Evolutionary conservation across 2,797 vertebrate species (phyloP).

Genomic region (Phalloptychus januarius): DNA sequence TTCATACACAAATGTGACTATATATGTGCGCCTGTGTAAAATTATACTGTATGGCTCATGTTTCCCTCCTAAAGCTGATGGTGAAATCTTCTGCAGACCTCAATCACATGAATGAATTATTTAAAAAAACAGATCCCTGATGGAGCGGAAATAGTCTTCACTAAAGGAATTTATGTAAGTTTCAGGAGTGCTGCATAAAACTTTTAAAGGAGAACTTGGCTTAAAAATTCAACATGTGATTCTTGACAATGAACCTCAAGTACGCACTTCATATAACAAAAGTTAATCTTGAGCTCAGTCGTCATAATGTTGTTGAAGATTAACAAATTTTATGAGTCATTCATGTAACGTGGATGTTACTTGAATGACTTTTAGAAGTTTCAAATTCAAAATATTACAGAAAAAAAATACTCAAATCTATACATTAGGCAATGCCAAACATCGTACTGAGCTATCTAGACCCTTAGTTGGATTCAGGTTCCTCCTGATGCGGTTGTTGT

Average conservation of each 20-base stretch:
- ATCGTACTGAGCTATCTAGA: too few relatives aligned
- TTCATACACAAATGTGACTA: constrained; percentile 21
- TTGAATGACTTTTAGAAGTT: neutral
- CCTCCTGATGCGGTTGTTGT: too few relatives aligned
- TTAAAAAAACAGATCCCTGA: constrained; percentile 11
- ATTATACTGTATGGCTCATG: constrained; percentile 26
- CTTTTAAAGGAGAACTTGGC: constrained; percentile 18
- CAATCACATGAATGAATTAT: constrained; percentile 42
- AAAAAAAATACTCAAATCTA: too few relatives aligned
- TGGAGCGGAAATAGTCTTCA: constrained; percentile 12
- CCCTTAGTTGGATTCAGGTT: too few relatives aligned
- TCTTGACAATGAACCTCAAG: constrained; percentile 17
- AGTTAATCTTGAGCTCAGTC: neutral
- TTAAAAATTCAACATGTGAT: constrained; percentile 15
- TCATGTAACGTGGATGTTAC: neutral
- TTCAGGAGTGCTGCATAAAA: constrained; percentile 17
- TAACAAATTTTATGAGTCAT: neutral
- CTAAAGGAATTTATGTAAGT: constrained; percentile 27
- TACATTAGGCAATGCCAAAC: too few relatives aligned
- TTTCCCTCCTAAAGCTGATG: constrained; percentile 21
- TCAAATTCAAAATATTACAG: neutral
- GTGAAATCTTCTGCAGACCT: constrained; percentile 18
- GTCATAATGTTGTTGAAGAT: too few relatives aligned
- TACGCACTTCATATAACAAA: neutral
- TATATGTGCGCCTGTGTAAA: constrained; percentile 19